Evolutionary conservation across 2,797 vertebrate species (phyloP).

Genomic region (Pempheris klunzingeri): DNA sequence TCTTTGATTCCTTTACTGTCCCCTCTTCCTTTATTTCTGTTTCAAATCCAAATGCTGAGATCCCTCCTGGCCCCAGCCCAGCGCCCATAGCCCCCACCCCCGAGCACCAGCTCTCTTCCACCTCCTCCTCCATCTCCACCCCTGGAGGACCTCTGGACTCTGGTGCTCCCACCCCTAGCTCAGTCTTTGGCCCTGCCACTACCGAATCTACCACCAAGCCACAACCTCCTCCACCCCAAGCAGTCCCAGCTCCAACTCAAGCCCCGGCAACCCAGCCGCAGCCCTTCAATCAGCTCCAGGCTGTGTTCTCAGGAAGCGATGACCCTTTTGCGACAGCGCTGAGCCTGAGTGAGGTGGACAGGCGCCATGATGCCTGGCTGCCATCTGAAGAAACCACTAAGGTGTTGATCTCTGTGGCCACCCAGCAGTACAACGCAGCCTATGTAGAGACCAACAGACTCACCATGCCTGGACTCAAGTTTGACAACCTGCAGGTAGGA

Average conservation of each 20-base stretch:
- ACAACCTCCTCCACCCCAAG: constrained; percentile 70
- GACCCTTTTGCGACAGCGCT: constrained; percentile 95
- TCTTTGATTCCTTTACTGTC: constrained; percentile 97
- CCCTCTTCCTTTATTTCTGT: constrained; percentile 94
- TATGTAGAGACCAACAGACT: constrained; percentile 91
- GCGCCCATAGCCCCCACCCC: constrained; percentile 66
- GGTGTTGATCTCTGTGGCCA: constrained; percentile 89
- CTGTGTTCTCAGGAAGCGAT: constrained; percentile 93
- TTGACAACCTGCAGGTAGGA: constrained; percentile 97
- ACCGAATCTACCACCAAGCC: constrained; percentile 67
- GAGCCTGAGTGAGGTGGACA: constrained; percentile 94
- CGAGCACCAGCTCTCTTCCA: constrained; percentile 84
- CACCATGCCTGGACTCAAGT: constrained; percentile 97
- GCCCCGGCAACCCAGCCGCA: constrained; percentile 62
- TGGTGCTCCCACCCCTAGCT: constrained; percentile 71
- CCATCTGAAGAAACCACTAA: constrained; percentile 91
- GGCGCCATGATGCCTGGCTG: constrained; percentile 95
- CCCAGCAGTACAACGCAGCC: constrained; percentile 88
- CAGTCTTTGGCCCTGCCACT: constrained; percentile 70
- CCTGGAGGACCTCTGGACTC: constrained; percentile 68
- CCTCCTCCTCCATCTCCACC: constrained; percentile 77
- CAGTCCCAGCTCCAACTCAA: constrained; percentile 49
- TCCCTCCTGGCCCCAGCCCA: constrained; percentile 52
- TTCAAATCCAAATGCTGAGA: constrained; percentile 93
- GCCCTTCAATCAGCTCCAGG: constrained; percentile 92